Conservation (phyloP, 2,888 invertebrate genomes). For the Pediacus dermestoides region DNA sequence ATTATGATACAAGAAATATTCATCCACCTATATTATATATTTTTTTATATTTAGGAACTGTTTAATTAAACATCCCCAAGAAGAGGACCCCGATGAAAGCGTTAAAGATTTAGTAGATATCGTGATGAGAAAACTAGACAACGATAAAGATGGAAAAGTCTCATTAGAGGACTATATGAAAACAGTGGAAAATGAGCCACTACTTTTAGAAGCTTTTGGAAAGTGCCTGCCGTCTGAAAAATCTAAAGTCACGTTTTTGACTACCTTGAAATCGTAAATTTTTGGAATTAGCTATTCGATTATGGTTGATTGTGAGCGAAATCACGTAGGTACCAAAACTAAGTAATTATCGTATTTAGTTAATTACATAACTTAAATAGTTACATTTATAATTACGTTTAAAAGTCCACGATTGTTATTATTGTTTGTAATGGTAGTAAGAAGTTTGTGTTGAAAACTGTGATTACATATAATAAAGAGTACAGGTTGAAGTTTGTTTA, state of each 20-base stretch:
- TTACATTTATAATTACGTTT: too few species aligned
- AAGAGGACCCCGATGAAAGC: slow-evolving; percentile 71
- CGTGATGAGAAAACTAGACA: slow-evolving; percentile 68
- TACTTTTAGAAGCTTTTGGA: slow-evolving; percentile 73
- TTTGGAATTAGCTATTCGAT: too few species aligned
- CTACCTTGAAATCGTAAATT: slow-evolving; percentile 39
- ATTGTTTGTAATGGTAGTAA: too few species aligned
- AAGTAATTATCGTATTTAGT: too few species aligned
- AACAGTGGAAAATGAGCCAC: slow-evolving; percentile 62
- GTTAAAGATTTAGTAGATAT: slow-evolving; percentile 72
- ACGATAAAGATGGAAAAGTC: slow-evolving; percentile 71
- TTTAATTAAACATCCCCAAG: slow-evolving; percentile 62
- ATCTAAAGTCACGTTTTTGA: slow-evolving; percentile 50
- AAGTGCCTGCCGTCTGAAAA: slow-evolving; percentile 66
- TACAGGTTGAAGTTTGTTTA: too few species aligned
- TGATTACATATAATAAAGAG: too few species aligned
- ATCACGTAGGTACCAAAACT: too few species aligned
- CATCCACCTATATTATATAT: too few species aligned
- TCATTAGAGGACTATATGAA: slow-evolving; percentile 64
- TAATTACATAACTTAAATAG: too few species aligned
- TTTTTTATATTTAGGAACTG: slow-evolving; percentile 58
- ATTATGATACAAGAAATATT: slow-evolving; percentile 1
- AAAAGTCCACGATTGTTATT: too few species aligned
- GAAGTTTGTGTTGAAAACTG: too few species aligned
- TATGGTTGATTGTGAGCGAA: too few species aligned